These are phyloP conservation scores for Cyrtodaria siliqua DNA, from an alignment of 2,888 invertebrate genomes.

Conservation along the genomic window DNA sequence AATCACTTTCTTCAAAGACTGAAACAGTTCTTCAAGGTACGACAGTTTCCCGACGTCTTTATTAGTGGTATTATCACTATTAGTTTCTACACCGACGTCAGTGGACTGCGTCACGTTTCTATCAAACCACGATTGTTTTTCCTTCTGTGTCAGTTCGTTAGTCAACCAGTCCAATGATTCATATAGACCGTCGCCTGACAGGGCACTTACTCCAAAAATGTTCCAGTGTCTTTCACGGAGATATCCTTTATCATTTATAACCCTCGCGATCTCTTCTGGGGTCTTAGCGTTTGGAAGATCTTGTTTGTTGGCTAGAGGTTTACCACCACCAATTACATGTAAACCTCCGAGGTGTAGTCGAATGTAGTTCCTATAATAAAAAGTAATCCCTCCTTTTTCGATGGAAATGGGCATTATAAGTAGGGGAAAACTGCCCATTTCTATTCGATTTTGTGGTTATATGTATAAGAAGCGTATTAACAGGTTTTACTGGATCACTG, in stretches of 20 bases:
- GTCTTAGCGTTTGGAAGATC: constrained; percentile 66
- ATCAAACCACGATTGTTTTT: not conserved
- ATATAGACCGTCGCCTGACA: constrained; percentile 51
- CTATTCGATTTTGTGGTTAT: no score
- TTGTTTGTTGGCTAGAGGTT: constrained; percentile 75
- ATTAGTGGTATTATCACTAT: not conserved
- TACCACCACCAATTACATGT: no score
- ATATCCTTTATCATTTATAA: constrained; percentile 17
- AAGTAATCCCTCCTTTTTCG: no score
- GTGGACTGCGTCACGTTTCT: no score
- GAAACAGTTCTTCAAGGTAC: not conserved
- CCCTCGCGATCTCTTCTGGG: constrained; percentile 52
- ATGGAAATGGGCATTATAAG: no score
- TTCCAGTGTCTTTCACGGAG: constrained; percentile 23
- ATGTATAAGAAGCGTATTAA: no score
- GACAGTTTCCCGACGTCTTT: constrained; percentile 13
- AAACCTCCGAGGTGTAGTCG: no score
- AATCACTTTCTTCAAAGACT: not conserved
- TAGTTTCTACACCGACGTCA: not conserved
- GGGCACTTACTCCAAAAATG: constrained; percentile 51
- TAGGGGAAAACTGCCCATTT: no score
- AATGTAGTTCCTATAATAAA: no score
- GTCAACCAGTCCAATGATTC: constrained; percentile 64
- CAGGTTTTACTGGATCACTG: no score
- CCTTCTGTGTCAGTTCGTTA: not conserved